Evolutionary conservation across 2,113 vertebrate genomes (phyloP).

Genomic region (Proterorhinus semilunaris): DNA sequence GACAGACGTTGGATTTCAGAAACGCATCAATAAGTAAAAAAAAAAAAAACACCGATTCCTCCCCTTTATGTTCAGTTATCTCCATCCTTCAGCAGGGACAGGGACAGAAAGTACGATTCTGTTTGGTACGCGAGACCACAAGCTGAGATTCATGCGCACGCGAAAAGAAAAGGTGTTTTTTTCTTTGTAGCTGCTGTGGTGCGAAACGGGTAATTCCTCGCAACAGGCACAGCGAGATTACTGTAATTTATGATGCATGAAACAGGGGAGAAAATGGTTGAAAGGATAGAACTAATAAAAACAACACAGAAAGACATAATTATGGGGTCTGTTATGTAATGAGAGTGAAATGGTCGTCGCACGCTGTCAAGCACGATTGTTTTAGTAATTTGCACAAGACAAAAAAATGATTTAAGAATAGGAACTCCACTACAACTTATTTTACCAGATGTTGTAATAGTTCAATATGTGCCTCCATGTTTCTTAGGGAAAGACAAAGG

Average conservation of each 20-base stretch:
- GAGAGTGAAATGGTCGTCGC: background rate
- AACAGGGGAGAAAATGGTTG: background rate
- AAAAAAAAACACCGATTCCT: constrained; percentile 7
- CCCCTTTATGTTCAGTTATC: constrained; percentile 1
- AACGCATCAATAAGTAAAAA: constrained; percentile 1
- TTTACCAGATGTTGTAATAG: too few relatives aligned
- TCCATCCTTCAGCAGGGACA: constrained; percentile 11
- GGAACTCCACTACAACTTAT: too few relatives aligned
- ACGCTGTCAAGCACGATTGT: background rate
- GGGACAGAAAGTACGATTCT: constrained; percentile 18
- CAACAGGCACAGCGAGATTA: background rate
- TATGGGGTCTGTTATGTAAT: background rate
- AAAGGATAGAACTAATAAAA: background rate
- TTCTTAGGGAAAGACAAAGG: too few relatives aligned
- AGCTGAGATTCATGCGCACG: background rate
- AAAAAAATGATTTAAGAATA: too few relatives aligned
- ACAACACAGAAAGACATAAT: background rate
- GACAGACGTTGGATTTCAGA: constrained; percentile 33
- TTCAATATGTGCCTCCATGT: too few relatives aligned
- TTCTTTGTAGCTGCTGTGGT: background rate
- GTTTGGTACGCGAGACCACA: background rate
- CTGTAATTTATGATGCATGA: background rate
- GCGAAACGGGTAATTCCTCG: background rate
- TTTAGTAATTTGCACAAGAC: too few relatives aligned
- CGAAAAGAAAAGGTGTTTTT: background rate